Base-by-base conservation (phyloP, 2,113 vertebrate species). In the Syrrhaptes paradoxus region DNA sequence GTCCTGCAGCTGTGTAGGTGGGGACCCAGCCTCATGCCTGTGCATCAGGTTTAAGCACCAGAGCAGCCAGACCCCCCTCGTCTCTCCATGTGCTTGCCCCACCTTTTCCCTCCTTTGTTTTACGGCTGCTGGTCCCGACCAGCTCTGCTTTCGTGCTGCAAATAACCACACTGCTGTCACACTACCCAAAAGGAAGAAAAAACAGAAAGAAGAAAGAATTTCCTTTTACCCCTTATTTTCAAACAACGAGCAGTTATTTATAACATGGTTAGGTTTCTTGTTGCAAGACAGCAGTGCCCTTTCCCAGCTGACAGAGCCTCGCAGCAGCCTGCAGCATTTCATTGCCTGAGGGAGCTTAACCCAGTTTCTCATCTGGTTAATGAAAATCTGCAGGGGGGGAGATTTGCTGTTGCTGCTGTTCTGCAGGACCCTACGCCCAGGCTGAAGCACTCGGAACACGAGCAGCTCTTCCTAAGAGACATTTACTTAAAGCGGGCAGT, bases 261-360 rank as follows among this genome's bases (percentile, higher is more conserved):
- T 92, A 82, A 9, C 17, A 2, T 0, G 0, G 9, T 55, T 29
- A 10, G 8, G 63, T 19, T 87, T 46, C 7, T 15, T 12, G 74
- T 65, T 76, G 85, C 2, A 2, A 19, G 7, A 6, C 46, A 62
- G 55, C 93, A 51, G 43, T 25, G 81, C 55, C 89, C 72, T 59
- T 95, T 87, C 63, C 59, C 85, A 49, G 85, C 78, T 73, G 71
- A n/a, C 70, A 61, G 49, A 84, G 65, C 76, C 66, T 61, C 1
- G 0, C 58, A 49, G 51, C 1, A 85, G 85, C 89, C 85, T 73
- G 74, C 54, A n/a, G 94, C 46, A 62, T 45, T 93, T 79, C 55
- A 52, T 70, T 15, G 78, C 83, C 91, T 67, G 87, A 46, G 87
- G 74, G 72, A 54, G 63, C 81, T 83, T 96, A 94, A 93, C 95